Percentiles rank a stretch among this genome's conserved stretches.
Conservation (phyloP, 2,113 vertebrate species). For the Prionailurus bengalensis region DNA sequence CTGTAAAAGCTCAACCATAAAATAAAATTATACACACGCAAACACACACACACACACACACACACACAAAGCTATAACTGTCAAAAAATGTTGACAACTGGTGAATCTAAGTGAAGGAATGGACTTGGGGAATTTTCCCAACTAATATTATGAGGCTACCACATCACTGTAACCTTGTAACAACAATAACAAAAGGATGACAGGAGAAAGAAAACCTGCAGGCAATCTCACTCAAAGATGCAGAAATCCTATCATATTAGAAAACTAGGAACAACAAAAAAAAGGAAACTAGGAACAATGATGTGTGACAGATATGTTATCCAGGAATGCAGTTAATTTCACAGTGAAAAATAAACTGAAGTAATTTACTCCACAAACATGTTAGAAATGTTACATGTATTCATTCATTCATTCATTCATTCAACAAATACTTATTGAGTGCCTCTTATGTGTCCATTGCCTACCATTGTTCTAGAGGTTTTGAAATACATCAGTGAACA, state of each 20-base stretch:
- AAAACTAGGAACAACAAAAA: background rate
- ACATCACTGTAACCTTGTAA: background rate
- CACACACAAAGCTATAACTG: background rate
- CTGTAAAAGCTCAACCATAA: background rate
- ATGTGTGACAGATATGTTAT: background rate
- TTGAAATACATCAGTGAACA: constrained; percentile 10
- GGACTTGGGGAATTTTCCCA: background rate
- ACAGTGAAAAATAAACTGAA: background rate
- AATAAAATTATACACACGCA: background rate
- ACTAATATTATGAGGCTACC: background rate
- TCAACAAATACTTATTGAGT: constrained; percentile 45
- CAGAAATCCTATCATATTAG: background rate
- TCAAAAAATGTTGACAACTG: background rate
- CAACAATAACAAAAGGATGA: background rate
- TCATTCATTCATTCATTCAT: background rate
- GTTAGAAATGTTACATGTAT: background rate
- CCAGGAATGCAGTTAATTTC: background rate
- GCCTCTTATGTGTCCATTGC: background rate
- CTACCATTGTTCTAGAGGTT: background rate
- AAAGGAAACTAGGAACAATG: background rate
- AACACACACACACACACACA: too few relatives aligned
- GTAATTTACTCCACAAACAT: background rate
- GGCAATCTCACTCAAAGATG: background rate
- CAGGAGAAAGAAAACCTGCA: background rate
- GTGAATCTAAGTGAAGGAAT: background rate